Conservation (phyloP, 2,113 vertebrate genomes). For the Argyrosomus japonicus region DNA sequence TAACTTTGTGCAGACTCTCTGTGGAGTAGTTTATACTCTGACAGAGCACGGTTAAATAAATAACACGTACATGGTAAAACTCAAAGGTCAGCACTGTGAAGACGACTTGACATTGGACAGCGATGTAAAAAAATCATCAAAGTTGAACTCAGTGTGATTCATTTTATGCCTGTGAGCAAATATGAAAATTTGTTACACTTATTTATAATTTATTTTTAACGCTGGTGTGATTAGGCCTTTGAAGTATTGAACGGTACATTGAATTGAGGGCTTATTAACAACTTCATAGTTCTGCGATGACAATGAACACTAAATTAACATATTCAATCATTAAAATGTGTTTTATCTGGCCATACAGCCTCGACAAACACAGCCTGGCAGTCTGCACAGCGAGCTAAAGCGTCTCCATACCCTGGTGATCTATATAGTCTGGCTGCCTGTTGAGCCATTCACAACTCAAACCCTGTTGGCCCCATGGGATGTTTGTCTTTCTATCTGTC, state of each 20-base stretch:
- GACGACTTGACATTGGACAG: not conserved
- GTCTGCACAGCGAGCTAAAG: not conserved
- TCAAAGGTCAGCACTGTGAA: not conserved
- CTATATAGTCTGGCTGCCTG: slow-evolving; percentile 30
- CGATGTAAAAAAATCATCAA: not conserved
- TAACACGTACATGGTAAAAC: too few species aligned
- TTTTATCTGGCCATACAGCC: not conserved
- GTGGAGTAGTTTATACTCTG: too few species aligned
- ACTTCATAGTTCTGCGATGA: not conserved
- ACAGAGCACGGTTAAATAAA: too few species aligned
- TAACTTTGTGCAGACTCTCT: too few species aligned
- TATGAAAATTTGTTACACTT: not conserved
- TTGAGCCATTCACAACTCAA: slow-evolving; percentile 51
- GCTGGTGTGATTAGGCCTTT: too few species aligned
- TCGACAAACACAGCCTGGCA: not conserved
- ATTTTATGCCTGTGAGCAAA: not conserved
- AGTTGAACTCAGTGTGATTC: not conserved
- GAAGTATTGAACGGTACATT: not conserved
- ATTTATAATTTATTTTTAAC: not conserved
- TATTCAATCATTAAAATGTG: not conserved
- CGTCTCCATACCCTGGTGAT: slow-evolving; percentile 1
- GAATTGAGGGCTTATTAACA: not conserved
- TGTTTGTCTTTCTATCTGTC: slow-evolving; percentile 68
- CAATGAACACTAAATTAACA: not conserved
- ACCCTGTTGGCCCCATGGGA: slow-evolving; percentile 44